Conservation (phyloP, 2,888 invertebrate genomes). For the Autographa pulchrina region DNA sequence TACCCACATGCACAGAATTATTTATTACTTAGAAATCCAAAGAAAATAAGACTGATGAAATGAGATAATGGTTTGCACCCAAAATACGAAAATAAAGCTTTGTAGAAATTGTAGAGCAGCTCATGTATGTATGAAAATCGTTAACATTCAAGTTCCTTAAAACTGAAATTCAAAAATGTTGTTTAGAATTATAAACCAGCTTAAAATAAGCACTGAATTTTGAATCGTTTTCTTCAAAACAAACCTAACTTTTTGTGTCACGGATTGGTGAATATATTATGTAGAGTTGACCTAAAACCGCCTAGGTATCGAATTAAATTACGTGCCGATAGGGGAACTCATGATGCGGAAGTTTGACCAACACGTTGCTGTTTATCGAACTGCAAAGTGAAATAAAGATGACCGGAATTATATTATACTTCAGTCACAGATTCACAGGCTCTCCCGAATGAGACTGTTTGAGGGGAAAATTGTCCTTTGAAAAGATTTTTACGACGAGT, state of each 20-base stretch:
- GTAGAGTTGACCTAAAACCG: conserved; percentile 1
- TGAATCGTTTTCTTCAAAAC: not conserved
- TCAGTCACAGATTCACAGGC: too few species aligned
- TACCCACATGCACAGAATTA: not conserved
- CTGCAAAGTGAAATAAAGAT: not conserved
- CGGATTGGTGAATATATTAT: conserved; percentile 4
- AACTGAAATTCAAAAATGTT: not conserved
- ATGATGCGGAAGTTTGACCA: not conserved
- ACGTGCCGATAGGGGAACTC: not conserved
- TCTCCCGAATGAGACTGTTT: too few species aligned
- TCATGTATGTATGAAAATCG: not conserved
- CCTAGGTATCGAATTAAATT: not conserved
- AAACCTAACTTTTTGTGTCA: not conserved
- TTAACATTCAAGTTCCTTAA: not conserved
- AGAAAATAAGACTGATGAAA: not conserved
- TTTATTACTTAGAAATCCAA: not conserved
- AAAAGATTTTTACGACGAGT: too few species aligned
- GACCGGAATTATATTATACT: not conserved
- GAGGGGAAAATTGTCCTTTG: too few species aligned
- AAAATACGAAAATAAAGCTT: not conserved
- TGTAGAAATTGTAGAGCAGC: not conserved
- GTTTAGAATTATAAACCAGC: not conserved
- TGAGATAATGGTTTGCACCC: not conserved
- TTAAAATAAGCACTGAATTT: not conserved
- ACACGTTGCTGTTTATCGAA: not conserved